Evolutionary conservation across 2,797 vertebrate species (phyloP), one percentile per base, ranked within the genome.

Genomic region (Chaetodon trifasciatus): DNA sequence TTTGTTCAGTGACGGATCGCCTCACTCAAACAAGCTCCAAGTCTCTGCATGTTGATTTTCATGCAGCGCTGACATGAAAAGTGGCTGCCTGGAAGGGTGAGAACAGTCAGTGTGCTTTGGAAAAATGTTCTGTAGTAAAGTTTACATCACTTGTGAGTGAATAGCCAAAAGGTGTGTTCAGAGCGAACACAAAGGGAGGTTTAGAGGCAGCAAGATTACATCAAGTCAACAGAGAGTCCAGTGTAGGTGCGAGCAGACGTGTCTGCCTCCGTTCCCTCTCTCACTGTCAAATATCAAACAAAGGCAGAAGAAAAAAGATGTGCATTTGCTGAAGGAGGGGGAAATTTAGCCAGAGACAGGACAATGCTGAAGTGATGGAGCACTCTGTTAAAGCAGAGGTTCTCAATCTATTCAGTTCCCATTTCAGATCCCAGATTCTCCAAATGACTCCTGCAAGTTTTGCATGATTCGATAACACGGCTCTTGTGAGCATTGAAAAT

Each of bases 1-100:
- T 81, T 78, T 64, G 81, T 55, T 83, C 52, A 39, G 23, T 73
- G 78, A 76, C 4, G 28, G 72, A 82, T 85, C 35, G n/a, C 58
- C 40, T 50, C 63, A 8, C 7, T 78, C 74, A 24, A 74, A 78
- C 75, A 21, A 47, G 57, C 68, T 53, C 65, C 74, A 50, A 57
- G 76, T 82, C 71, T 46, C 66, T 70, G 78, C 87, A 53, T 46
- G 83, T 68, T 65, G 24, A 23, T 71, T 67, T 57, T 46, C 63
- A 47, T 24, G 58, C 67, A 13, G 62, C 1, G 24, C 23, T 4
- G 69, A 61, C 68, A 58, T 66, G 58, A 72, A 49, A 44, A 47
- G 40, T 4, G 13, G 23, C 50, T 28, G 67, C 2, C 6, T 9
- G 37, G 35, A 49, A 17, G 71, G 15, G 62, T n/a, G 8, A 19